Conservation (phyloP, 2,888 invertebrate species). For the Pogonocherus hispidulus region DNA sequence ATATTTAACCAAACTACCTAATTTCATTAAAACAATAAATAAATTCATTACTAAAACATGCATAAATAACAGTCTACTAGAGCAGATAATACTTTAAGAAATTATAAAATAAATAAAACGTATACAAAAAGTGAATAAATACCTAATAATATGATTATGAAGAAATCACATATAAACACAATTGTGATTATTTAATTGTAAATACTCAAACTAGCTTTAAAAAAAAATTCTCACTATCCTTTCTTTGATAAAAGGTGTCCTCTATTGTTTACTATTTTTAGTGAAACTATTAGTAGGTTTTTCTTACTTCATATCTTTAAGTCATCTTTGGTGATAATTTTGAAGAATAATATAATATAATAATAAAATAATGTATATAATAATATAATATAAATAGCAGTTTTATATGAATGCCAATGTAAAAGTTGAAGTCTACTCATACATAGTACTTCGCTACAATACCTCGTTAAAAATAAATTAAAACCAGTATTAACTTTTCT, state of each 20-base stretch:
- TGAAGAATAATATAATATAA: too few relatives aligned
- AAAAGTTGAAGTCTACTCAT: too few relatives aligned
- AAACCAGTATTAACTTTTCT: too few relatives aligned
- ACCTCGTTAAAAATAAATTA: too few relatives aligned
- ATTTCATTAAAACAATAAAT: slow-evolving; percentile 5
- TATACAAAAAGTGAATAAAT: slow-evolving; percentile 18
- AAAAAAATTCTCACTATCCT: background rate
- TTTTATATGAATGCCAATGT: too few relatives aligned
- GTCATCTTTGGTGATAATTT: too few relatives aligned
- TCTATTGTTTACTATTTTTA: too few relatives aligned
- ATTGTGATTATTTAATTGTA: slow-evolving; percentile 4
- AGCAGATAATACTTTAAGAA: slow-evolving; percentile 20
- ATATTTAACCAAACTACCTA: background rate
- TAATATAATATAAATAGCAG: too few relatives aligned
- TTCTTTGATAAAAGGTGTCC: background rate
- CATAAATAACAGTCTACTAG: slow-evolving; percentile 9
- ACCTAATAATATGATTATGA: slow-evolving; percentile 3
- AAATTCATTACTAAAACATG: slow-evolving; percentile 10
- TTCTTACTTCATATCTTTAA: too few relatives aligned
- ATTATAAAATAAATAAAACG: slow-evolving; percentile 22
- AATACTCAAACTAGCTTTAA: background rate
- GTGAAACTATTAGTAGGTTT: too few relatives aligned
- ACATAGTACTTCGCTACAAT: too few relatives aligned
- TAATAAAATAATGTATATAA: too few relatives aligned
- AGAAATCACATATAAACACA: slow-evolving; percentile 1